These are phyloP conservation scores for Cherax destructor DNA, from an alignment of 1,140 invertebrate genomes.

Conservation along the genomic window DNA sequence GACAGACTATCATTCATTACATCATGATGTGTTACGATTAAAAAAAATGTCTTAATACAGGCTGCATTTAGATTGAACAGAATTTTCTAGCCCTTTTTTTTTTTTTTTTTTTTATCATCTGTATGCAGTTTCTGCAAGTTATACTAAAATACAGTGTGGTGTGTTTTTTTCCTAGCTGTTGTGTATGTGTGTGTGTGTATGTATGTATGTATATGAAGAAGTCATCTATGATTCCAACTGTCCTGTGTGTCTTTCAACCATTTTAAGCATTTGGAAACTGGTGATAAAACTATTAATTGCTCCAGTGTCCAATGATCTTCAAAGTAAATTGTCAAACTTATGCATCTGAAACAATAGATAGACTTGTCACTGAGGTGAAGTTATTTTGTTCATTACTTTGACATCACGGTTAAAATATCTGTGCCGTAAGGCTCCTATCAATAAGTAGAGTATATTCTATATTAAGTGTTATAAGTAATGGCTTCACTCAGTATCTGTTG, in stretches of 20 bases:
- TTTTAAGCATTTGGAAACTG: conserved; percentile 15
- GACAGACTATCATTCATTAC: not conserved
- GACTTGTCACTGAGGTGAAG: conserved; percentile 10
- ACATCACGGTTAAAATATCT: not conserved
- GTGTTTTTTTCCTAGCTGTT: conserved; percentile 37
- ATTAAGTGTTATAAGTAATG: not conserved
- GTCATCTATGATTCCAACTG: conserved; percentile 30
- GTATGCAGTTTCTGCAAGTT: conserved; percentile 17
- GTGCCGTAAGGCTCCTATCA: not conserved
- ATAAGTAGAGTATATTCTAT: not conserved
- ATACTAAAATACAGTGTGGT: conserved; percentile 10
- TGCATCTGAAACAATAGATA: not conserved
- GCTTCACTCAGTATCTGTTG: not conserved
- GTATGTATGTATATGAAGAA: conserved; percentile 32
- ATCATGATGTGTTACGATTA: not conserved
- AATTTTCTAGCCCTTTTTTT: not conserved
- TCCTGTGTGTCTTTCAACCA: conserved; percentile 43
- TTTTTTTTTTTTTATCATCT: conserved; percentile 26
- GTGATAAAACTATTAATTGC: conserved; percentile 26
- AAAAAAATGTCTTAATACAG: not conserved
- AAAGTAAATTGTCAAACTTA: conserved; percentile 23
- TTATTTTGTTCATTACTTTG: conserved; percentile 27
- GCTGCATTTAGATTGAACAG: not conserved
- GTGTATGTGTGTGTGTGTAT: conserved; percentile 38
- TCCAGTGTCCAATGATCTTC: conserved; percentile 26